phyloP scores from a whole-genome alignment of 1,140 invertebrate species.

The Tetramorium parvispinum region DNA sequence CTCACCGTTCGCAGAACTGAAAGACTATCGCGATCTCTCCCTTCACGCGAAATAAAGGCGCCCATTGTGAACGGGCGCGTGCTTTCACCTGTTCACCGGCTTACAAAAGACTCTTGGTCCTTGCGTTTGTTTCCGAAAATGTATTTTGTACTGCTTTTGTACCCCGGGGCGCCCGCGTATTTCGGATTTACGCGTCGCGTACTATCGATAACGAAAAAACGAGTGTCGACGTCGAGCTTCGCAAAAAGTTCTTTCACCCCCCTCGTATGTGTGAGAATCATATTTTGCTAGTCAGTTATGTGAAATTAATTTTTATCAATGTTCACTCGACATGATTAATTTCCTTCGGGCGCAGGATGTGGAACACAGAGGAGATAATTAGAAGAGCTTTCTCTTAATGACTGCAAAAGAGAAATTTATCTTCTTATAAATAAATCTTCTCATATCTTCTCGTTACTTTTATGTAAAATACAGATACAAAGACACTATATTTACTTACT shows the following conservation, averaged over 20 bases:
- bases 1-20: background rate
- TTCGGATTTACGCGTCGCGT: background rate
- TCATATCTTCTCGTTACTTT: background rate
- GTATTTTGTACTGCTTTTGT: conserved; percentile 1
- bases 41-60: conserved; percentile 23
- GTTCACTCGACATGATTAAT: conserved; percentile 8
- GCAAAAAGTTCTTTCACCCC: background rate
- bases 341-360: background rate
- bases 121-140: conserved; percentile 15
- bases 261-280: background rate
- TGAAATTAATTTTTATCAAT: background rate
- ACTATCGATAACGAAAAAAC: background rate
- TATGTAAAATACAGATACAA: background rate
- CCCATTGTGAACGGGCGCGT: background rate
- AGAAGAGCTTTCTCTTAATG: background rate
- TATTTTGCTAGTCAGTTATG: background rate
- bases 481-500: background rate
- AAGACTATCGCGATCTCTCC: conserved; percentile 31
- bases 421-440: background rate
- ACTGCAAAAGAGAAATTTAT: background rate
- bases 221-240: background rate
- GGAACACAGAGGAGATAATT: background rate
- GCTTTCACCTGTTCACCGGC: background rate
- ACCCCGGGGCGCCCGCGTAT: background rate
- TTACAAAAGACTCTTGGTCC: background rate